These are phyloP conservation scores for Toxotes chatareus DNA, from an alignment of 2,113 vertebrate genomes.

Conservation along the genomic window DNA sequence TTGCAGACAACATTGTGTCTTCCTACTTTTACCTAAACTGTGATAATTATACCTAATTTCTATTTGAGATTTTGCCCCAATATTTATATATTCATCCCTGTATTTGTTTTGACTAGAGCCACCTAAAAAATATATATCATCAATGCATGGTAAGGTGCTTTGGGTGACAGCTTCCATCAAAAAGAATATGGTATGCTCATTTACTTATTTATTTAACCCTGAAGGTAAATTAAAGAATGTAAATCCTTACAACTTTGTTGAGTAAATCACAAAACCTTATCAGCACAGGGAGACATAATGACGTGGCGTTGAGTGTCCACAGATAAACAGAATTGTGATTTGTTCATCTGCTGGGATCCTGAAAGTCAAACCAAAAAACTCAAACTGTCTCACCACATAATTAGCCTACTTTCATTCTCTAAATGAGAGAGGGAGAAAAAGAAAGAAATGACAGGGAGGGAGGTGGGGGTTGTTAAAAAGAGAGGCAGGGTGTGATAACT, in stretches of 20 bases:
- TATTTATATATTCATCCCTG: no score
- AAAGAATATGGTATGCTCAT: neutral
- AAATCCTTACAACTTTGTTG: neutral
- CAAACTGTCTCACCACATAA: conserved; percentile 6
- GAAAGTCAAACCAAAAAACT: conserved; percentile 23
- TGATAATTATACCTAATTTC: no score
- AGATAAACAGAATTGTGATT: neutral
- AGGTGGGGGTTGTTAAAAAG: neutral
- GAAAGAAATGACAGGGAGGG: neutral
- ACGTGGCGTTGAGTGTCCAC: no score
- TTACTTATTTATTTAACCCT: no score
- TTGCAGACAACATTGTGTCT: no score
- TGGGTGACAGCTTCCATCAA: neutral
- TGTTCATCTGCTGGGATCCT: neutral
- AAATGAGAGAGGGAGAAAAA: neutral
- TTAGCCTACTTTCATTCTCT: conserved; percentile 47
- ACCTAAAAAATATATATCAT: neutral
- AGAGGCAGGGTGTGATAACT: conserved; percentile 2
- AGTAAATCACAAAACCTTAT: neutral
- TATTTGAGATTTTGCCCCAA: no score
- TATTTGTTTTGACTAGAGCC: no score
- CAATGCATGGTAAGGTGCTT: neutral
- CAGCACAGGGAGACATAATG: neutral
- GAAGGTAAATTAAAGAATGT: no score
- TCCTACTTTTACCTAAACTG: no score